Evolutionary conservation across 2,113 vertebrate genomes (phyloP).

Genomic region (Hippocampus mohnikei): DNA sequence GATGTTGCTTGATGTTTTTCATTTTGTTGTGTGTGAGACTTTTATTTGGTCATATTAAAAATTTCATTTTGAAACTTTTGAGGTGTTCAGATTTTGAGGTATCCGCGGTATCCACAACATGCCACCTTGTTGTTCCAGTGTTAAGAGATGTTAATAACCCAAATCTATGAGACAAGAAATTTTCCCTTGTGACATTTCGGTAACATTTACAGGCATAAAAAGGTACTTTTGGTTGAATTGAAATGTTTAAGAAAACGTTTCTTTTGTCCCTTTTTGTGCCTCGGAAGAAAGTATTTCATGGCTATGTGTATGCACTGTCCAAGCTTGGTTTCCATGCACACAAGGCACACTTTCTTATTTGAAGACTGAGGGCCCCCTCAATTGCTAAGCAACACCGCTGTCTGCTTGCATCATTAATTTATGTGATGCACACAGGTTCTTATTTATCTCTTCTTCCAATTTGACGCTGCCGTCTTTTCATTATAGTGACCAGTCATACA

Average conservation of each 20-base stretch:
- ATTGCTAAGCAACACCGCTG: slow-evolving; percentile 61
- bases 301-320: slow-evolving; percentile 18
- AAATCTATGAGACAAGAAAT: background rate
- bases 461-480: background rate
- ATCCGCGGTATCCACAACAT: background rate
- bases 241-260: background rate
- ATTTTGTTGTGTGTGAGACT: background rate
- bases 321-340: slow-evolving; percentile 26
- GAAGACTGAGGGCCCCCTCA: slow-evolving; percentile 32
- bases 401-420: slow-evolving; percentile 26
- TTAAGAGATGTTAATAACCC: background rate
- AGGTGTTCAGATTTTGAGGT: background rate
- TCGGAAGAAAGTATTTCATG: background rate
- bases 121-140: background rate
- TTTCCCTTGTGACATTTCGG: background rate
- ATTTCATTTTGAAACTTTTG: too few relatives aligned
- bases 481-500: background rate
- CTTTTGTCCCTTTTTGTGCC: background rate
- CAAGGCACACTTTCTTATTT: slow-evolving; percentile 36
- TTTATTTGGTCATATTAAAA: background rate
- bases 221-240: background rate
- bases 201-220: background rate
- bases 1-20: too few relatives aligned
- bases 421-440: slow-evolving; percentile 38
- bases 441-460: slow-evolving; percentile 15